Evolutionary conservation across 2,888 invertebrate genomes (phyloP), one percentile per base, ranked within the genome.

Genomic region (Calliphora vomitoria): DNA sequence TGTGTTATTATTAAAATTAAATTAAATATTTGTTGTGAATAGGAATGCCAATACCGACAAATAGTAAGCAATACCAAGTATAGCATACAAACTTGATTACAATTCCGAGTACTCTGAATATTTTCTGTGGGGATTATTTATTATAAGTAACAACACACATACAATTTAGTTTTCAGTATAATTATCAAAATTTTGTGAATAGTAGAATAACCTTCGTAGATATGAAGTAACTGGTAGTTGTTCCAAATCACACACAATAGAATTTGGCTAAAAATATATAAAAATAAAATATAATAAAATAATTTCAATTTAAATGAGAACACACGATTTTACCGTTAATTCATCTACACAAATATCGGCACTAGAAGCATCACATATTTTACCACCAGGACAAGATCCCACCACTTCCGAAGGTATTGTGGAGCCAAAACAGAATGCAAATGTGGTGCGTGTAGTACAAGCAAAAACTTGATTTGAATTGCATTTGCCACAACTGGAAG

Each of bases 371-470:
- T 93, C 93, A 80, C 93, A 93, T 44, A 90, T 89, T 18, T 87
- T 87, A 18, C 90, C 91, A 1, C 25, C 11, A 1, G 93, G 93
- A 68, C 93, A 93, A 18, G 64, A 89, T 3, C 93, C 93, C 2
- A 74, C 85, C 3, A 90, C 90, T 15, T 90, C 76, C 1, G 91
- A 89, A 0, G 91, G 91, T n/a, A 69, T 87, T 0, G 72, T 78
- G 31, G 91, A 90, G 13, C 93, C 93, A 71, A 92, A 93, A 74
- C 93, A 93, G 66, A 93, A 91, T 4, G 90, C 89, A 86, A 93
- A 93, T 3, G 92, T 92, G 13, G 86, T 89, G 13, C 90, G 90
- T 1, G 92, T 90, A 35, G 91, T 92, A 66, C 93, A 93, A 8
- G 93, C 91, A 72, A 93, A 93, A 0, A 90, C 89, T n/a, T 91